These are phyloP conservation scores for Drosophila seguyi DNA, from an alignment of 1,140 invertebrate species.

Conservation along the genomic window DNA sequence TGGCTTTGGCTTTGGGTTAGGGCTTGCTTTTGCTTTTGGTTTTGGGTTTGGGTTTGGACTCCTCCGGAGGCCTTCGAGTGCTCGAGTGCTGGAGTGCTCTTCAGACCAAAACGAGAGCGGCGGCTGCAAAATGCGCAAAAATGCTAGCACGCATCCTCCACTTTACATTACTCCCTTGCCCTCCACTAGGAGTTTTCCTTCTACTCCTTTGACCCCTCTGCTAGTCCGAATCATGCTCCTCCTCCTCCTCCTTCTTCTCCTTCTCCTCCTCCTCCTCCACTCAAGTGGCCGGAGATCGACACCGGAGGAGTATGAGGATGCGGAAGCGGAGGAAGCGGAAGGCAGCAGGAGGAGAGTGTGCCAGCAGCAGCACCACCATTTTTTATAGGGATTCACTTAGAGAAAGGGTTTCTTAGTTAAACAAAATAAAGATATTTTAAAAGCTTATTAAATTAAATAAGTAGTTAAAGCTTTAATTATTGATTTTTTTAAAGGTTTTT, in stretches of 20 bases:
- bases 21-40: not conserved
- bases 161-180: not conserved
- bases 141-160: conserved; percentile 49
- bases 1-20: not conserved
- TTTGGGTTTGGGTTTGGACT: not conserved
- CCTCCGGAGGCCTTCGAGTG: conserved; percentile 31
- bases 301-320: conserved; percentile 26
- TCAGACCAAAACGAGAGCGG: conserved; percentile 62
- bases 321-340: conserved; percentile 7
- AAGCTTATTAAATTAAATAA: not conserved
- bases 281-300: conserved; percentile 44
- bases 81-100: conserved; percentile 49
- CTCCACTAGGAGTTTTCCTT: not conserved
- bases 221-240: not conserved
- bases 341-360: conserved; percentile 37
- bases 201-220: not conserved
- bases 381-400: conserved; percentile 8
- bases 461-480: not conserved
- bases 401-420: not conserved
- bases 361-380: conserved; percentile 32
- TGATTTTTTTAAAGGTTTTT: not conserved
- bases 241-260: not conserved
- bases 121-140: conserved; percentile 65
- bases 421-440: no score
- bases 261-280: not conserved